Conservation (phyloP, 2,888 invertebrate genomes). For the Unio delphinus region DNA sequence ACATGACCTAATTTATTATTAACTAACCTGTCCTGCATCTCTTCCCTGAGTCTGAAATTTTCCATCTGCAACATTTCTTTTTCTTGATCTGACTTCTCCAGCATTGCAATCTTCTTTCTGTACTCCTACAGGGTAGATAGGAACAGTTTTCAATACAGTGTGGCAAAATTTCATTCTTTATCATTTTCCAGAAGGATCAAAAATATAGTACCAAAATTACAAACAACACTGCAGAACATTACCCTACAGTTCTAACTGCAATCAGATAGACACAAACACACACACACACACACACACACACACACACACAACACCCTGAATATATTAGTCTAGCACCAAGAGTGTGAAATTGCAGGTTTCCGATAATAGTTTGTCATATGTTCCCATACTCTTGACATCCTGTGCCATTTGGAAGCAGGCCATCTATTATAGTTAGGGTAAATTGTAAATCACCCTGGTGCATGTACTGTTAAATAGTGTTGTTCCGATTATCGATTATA, state of each 20-base stretch:
- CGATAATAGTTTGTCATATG: too few species aligned
- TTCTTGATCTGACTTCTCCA: slow-evolving; percentile 53
- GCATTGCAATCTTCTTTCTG: slow-evolving; percentile 45
- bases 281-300: too few species aligned
- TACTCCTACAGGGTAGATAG: slow-evolving; percentile 46
- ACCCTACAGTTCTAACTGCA: background rate
- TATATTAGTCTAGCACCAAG: too few species aligned
- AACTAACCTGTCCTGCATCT: slow-evolving; percentile 61
- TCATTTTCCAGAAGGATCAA: background rate
- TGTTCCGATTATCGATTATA: too few species aligned
- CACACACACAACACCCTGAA: too few species aligned
- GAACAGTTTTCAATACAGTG: background rate
- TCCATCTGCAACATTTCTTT: slow-evolving; percentile 54
- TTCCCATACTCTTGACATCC: too few species aligned
- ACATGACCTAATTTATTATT: background rate
- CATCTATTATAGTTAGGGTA: too few species aligned
- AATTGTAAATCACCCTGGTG: too few species aligned
- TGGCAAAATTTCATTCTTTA: background rate
- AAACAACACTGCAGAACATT: background rate
- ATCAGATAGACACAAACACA: too few species aligned
- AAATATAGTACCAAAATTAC: background rate
- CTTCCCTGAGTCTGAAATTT: slow-evolving; percentile 55
- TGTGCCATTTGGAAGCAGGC: too few species aligned
- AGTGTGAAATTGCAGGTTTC: too few species aligned
- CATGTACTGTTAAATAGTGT: too few species aligned